Conservation (phyloP, 2,113 vertebrate genomes). For the Phalacrocorax aristotelis region DNA sequence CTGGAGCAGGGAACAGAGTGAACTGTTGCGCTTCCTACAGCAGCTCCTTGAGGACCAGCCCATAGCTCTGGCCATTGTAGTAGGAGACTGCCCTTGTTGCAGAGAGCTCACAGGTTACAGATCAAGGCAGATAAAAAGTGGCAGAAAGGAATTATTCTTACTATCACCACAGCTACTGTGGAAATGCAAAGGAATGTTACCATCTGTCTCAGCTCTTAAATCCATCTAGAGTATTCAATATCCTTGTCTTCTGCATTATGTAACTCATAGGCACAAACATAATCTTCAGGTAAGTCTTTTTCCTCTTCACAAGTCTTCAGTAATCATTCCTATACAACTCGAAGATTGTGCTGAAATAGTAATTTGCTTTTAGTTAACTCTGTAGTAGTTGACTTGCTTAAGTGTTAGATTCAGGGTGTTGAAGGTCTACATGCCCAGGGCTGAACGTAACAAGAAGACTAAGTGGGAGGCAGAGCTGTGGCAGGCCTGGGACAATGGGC, state of each 20-base stretch:
- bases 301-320: not conserved
- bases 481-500: not conserved
- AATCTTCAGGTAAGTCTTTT: not conserved
- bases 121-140: not conserved
- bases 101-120: not conserved
- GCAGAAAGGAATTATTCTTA: not conserved
- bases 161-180: not conserved
- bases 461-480: not conserved
- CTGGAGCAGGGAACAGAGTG: not conserved
- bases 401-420: not conserved
- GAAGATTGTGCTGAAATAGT: not conserved
- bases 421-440: not conserved
- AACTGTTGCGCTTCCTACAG: not conserved
- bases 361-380: not conserved
- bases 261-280: not conserved
- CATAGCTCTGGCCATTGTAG: not conserved
- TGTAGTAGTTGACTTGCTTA: not conserved
- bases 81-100: not conserved
- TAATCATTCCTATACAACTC: not conserved
- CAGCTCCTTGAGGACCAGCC: not conserved
- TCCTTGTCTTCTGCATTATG: not conserved
- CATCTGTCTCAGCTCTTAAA: not conserved
- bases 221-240: not conserved
- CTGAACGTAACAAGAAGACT: accelerated
- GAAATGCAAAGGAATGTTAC: not conserved